These are phyloP conservation scores for Ophion ventricosus DNA, from an alignment of 2,888 invertebrate genomes.

Conservation along the genomic window DNA sequence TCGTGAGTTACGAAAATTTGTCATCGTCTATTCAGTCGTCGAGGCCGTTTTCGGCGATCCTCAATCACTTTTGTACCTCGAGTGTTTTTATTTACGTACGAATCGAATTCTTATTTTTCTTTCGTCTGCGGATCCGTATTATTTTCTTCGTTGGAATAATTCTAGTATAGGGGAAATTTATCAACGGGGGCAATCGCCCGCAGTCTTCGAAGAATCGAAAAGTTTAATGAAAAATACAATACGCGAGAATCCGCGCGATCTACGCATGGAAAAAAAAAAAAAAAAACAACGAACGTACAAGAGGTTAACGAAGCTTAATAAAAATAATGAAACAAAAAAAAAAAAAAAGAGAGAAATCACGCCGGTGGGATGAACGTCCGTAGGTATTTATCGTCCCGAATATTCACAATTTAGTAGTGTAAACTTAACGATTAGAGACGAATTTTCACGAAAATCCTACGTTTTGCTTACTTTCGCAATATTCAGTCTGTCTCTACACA, in stretches of 20 bases:
- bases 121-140: not conserved
- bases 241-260: not conserved
- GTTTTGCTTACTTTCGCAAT: slow-evolving; percentile 3
- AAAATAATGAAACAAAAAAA: slow-evolving; percentile 3
- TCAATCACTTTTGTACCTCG: slow-evolving; percentile 25
- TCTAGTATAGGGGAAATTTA: slow-evolving; percentile 28
- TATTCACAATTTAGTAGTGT: not conserved
- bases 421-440: slow-evolving; percentile 34
- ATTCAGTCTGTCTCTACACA: slow-evolving; percentile 51
- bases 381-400: slow-evolving; percentile 31
- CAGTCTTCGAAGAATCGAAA: slow-evolving; percentile 48
- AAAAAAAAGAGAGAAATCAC: slow-evolving; percentile 22
- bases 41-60: slow-evolving; percentile 35
- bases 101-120: slow-evolving; percentile 40
- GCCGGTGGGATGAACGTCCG: slow-evolving; percentile 38
- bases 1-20: slow-evolving; percentile 36
- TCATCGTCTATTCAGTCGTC: slow-evolving; percentile 48
- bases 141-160: slow-evolving; percentile 19
- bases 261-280: slow-evolving; percentile 14
- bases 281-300: not conserved
- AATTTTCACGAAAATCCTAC: slow-evolving; percentile 22
- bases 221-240: not conserved
- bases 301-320: slow-evolving; percentile 21
- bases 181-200: slow-evolving; percentile 46
- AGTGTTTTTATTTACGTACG: slow-evolving; percentile 48